Evolutionary conservation across 2,113 vertebrate genomes (phyloP).

Genomic region (Pristiophorus japonicus): DNA sequence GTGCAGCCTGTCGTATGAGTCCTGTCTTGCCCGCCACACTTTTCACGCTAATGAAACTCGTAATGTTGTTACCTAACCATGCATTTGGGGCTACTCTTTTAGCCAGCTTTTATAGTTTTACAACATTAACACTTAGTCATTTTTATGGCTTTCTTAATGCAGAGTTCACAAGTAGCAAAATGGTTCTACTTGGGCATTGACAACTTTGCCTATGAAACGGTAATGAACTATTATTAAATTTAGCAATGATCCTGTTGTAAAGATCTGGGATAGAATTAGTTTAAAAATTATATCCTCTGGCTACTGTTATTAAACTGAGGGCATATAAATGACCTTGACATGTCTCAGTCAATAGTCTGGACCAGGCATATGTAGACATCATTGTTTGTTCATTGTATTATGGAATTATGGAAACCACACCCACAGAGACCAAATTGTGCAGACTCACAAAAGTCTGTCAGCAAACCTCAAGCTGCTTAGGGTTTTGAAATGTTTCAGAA

Average conservation of each 20-base stretch:
- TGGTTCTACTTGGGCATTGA: neutral
- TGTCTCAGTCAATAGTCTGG: neutral
- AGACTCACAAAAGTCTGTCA: conserved; percentile 13
- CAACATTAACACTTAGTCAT: neutral
- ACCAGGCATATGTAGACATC: neutral
- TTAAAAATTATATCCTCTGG: neutral
- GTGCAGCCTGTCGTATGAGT: neutral
- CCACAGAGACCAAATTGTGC: neutral
- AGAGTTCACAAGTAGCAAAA: neutral
- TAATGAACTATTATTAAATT: neutral
- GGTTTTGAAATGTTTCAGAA: conserved; percentile 28
- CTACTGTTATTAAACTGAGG: neutral
- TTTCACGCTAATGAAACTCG: neutral
- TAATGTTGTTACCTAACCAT: neutral
- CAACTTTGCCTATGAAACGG: neutral
- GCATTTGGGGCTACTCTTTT: neutral
- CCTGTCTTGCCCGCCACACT: neutral
- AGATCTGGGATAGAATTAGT: neutral
- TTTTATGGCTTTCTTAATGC: neutral
- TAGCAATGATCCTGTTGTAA: neutral
- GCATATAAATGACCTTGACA: neutral
- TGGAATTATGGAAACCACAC: neutral
- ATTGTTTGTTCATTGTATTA: conserved; percentile 12
- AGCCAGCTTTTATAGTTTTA: neutral
- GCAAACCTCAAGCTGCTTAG: neutral